Evolutionary conservation across 2,888 invertebrate genomes (phyloP), one percentile per base, ranked within the genome.

Genomic region (Anorthoa munda): DNA sequence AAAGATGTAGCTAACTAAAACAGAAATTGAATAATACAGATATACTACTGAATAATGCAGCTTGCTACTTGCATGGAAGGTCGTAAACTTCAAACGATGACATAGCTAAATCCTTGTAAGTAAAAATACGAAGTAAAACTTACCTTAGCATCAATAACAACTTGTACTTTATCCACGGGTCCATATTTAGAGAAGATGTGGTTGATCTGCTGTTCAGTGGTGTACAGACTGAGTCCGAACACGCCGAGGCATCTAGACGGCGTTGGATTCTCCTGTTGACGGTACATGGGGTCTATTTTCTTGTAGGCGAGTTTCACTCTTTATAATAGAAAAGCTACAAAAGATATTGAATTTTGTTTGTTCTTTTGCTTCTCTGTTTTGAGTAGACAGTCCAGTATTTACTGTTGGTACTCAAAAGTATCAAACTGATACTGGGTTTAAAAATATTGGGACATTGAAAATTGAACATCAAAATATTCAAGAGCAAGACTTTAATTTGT

Each of bases 111-210:
- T 7, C n/a, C 17, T 7, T 3, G 2, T 9, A 39, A 39, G 7
- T 39, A 39, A 17, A 23, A 71, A 71, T 23, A 48, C n/a, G 12
- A 15, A 23, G 12, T 31, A 3, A 2, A 55, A 72, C 92, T 94
- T 94, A 98, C 98, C 97, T 99, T 99, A 63, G 99, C 99, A 95
- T 99, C 99, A 89, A 99, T 98, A 68, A 99, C 99, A 82, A 99
- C 98, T 96, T 99, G 98, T 39, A 99, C 98, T 91, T 98, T 98
- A 91, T 99, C 99, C 50, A 99, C 98, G 0, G 98, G 98, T 3
- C 99, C 99, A 92, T 98, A 99, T 92, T 99, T 98, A 61, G 98
- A 97, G 95, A 99, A 99, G 84, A 99, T 98, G 88, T 99, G 98
- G 90, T 98, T 98, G 58, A 99, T 97, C 93, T 99, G 98, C 87